phyloP scores from a whole-genome alignment of 2,888 invertebrate genomes.

The Cantharis nigra region DNA sequence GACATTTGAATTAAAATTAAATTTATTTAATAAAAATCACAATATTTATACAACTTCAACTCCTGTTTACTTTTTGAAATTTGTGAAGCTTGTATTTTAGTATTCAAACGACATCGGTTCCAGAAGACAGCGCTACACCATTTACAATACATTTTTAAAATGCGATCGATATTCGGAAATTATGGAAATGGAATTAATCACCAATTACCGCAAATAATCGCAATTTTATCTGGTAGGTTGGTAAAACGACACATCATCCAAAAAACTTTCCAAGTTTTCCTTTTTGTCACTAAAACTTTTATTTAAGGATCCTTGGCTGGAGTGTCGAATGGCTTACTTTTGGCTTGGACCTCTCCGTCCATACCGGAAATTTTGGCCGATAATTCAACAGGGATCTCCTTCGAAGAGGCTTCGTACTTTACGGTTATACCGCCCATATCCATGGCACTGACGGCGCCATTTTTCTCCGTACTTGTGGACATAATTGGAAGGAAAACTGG shows the following conservation, averaged over 20 bases:
- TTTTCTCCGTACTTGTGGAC: constrained; percentile 26
- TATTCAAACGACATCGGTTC: neutral
- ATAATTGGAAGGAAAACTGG: constrained; percentile 38
- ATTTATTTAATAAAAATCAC: neutral
- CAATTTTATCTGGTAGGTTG: constrained; percentile 8
- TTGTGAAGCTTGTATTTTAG: neutral
- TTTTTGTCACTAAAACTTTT: neutral
- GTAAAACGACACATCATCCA: too few relatives aligned
- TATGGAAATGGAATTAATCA: neutral
- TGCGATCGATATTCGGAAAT: neutral
- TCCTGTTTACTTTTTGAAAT: neutral
- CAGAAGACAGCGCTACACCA: neutral
- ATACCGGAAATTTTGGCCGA: constrained; percentile 8
- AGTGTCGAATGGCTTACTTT: neutral
- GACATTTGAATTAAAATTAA: neutral
- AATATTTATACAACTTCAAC: neutral
- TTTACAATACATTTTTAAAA: neutral
- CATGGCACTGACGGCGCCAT: constrained; percentile 27
- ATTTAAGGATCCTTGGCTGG: constrained; percentile 5
- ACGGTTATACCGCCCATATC: constrained; percentile 35
- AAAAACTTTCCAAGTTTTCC: too few relatives aligned
- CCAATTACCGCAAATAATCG: constrained; percentile 7
- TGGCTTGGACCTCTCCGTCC: constrained; percentile 16
- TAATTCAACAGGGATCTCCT: constrained; percentile 20
- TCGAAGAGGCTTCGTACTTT: constrained; percentile 35